A percentile compares a stretch with the other conserved stretches of the same genome.
Evolutionary conservation across 2,797 vertebrate species (phyloP).

Genomic region (Gallinago solitaria): DNA sequence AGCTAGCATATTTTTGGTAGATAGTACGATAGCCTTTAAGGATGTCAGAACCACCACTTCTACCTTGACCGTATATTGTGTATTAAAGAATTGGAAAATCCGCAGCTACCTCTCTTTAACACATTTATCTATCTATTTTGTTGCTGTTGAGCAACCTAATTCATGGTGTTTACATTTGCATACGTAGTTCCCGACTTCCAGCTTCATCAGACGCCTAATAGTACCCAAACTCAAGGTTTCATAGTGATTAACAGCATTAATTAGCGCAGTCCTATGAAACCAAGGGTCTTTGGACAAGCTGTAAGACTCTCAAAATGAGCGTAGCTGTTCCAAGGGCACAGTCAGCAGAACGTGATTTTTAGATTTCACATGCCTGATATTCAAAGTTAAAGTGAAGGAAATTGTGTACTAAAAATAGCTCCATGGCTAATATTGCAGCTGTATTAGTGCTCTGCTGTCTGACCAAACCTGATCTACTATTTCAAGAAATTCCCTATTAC

Average conservation of each 20-base stretch:
- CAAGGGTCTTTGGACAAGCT: not conserved
- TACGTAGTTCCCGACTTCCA: not conserved
- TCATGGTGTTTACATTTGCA: not conserved
- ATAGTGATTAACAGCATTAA: not conserved
- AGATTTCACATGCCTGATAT: not conserved
- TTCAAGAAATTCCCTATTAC: not conserved
- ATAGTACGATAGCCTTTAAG: not conserved
- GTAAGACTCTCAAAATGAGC: not conserved
- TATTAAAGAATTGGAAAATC: not conserved
- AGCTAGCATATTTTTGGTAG: not conserved
- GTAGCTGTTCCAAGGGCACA: not conserved
- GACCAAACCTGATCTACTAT: not conserved
- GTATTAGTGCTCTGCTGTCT: not conserved
- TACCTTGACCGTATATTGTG: not conserved
- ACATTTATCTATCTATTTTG: not conserved
- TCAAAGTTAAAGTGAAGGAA: slow-evolving; percentile 31
- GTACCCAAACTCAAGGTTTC: not conserved
- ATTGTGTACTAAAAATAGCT: slow-evolving; percentile 22
- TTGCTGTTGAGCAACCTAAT: not conserved
- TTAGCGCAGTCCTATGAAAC: not conserved
- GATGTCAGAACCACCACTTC: not conserved
- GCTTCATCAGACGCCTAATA: not conserved
- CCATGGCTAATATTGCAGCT: not conserved
- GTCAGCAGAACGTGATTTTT: not conserved
- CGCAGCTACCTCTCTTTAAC: not conserved